phyloP scores from a whole-genome alignment of 2,888 invertebrate species.

The Andrena haemorrhoa region DNA sequence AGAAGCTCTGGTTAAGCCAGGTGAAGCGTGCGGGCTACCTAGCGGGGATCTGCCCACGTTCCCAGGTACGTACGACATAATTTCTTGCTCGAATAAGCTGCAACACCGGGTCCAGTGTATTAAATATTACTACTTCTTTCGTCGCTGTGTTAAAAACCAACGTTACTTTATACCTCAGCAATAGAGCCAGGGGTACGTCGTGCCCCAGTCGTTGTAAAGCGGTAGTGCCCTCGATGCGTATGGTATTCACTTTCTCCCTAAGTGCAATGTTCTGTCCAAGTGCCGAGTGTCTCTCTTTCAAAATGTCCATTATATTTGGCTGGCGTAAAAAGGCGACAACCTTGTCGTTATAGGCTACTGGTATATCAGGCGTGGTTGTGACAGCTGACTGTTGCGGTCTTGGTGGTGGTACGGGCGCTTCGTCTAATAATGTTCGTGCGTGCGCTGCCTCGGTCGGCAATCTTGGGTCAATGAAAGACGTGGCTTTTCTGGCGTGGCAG shows the following conservation, averaged over 20 bases:
- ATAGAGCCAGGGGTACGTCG: conserved; percentile 96
- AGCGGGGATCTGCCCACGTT: conserved; percentile 86
- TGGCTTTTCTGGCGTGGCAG: conserved; percentile 96
- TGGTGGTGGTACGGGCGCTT: conserved; percentile 92
- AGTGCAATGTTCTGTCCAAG: conserved; percentile 90
- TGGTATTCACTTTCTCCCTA: conserved; percentile 94
- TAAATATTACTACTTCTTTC: background rate
- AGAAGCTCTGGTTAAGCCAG: conserved; percentile 91
- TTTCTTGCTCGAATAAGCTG: conserved; percentile 99
- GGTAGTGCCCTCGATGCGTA: conserved; percentile 94
- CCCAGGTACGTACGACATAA: conserved; percentile 97
- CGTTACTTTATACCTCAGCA: conserved; percentile 90
- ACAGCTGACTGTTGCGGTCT: conserved; percentile 87
- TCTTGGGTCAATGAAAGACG: conserved; percentile 98
- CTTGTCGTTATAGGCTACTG: conserved; percentile 97
- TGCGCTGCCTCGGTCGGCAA: conserved; percentile 93
- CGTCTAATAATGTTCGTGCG: conserved; percentile 85
- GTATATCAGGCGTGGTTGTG: conserved; percentile 88
- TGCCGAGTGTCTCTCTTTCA: conserved; percentile 92
- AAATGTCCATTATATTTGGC: conserved; percentile 96
- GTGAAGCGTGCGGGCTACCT: conserved; percentile 91
- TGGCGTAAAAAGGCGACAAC: conserved; percentile 98
- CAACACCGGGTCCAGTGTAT: conserved; percentile 74
- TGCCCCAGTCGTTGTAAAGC: conserved; percentile 95
- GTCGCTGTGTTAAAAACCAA: background rate